These are phyloP conservation scores for Trichosurus vulpecula DNA, from an alignment of 2,797 vertebrate species.

Conservation along the genomic window DNA sequence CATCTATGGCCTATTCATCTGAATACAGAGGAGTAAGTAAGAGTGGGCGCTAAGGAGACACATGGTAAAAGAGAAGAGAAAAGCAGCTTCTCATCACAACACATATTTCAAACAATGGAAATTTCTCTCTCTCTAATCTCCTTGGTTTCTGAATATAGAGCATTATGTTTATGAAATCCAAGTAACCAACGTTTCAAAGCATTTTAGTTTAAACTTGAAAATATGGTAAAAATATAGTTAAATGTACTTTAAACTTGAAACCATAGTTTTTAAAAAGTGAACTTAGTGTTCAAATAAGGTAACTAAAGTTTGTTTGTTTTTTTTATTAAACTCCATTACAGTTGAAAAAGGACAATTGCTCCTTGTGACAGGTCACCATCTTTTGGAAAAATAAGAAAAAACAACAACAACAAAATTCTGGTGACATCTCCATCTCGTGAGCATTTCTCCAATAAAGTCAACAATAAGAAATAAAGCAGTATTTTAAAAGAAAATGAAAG, in stretches of 20 bases:
- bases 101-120: not conserved
- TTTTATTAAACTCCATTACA: not conserved
- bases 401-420: fast-evolving
- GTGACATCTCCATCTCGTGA: not conserved
- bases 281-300: not conserved
- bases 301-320: too few relatives aligned
- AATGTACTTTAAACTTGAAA: not conserved
- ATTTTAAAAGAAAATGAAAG: conserved; percentile 41
- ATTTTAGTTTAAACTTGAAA: not conserved
- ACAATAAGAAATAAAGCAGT: not conserved
- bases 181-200: not conserved
- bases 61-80: not conserved
- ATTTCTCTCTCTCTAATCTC: not conserved
- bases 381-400: not conserved
- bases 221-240: fast-evolving
- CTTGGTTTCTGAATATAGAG: not conserved
- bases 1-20: not conserved
- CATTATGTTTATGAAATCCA: not conserved
- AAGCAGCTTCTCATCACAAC: not conserved
- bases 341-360: not conserved
- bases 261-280: not conserved
- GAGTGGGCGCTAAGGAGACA: not conserved
- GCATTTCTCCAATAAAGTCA: not conserved
- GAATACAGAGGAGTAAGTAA: not conserved
- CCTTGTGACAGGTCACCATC: not conserved